These are phyloP conservation scores for Dicaeum eximium DNA, from an alignment of 2,113 vertebrate species.

Conservation along the genomic window DNA sequence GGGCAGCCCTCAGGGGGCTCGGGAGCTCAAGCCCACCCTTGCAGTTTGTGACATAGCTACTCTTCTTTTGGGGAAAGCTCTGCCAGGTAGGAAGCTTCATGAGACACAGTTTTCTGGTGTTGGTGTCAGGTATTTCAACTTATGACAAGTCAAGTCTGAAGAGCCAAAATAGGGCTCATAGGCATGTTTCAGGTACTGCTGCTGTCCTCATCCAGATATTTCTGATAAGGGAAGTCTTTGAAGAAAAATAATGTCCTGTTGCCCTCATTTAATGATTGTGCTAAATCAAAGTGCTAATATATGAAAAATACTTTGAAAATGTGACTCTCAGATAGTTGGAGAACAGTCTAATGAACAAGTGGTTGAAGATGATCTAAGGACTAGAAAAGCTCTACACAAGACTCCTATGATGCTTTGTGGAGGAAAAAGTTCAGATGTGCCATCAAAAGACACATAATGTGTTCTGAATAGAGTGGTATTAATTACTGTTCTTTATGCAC, in stretches of 20 bases:
- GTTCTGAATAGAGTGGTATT: neutral
- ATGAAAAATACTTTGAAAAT: neutral
- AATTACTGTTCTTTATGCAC: neutral
- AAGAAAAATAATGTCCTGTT: neutral
- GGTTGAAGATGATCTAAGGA: neutral
- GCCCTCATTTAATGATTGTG: neutral
- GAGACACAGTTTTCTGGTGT: neutral
- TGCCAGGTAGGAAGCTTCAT: neutral
- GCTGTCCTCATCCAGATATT: neutral
- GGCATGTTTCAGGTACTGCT: neutral
- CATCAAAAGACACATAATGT: neutral
- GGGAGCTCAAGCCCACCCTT: neutral
- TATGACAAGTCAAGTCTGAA: neutral
- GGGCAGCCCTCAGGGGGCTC: neutral
- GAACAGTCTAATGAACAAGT: neutral
- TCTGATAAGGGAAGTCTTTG: neutral
- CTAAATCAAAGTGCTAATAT: neutral
- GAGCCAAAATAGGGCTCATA: neutral
- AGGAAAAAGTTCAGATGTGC: neutral
- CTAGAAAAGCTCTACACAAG: neutral
- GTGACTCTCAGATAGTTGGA: neutral
- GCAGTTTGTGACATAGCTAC: neutral
- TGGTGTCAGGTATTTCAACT: neutral
- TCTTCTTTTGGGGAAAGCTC: neutral
- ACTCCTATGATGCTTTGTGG: neutral